Conservation (phyloP, 2,113 vertebrate genomes). For the Condylura cristata region DNA sequence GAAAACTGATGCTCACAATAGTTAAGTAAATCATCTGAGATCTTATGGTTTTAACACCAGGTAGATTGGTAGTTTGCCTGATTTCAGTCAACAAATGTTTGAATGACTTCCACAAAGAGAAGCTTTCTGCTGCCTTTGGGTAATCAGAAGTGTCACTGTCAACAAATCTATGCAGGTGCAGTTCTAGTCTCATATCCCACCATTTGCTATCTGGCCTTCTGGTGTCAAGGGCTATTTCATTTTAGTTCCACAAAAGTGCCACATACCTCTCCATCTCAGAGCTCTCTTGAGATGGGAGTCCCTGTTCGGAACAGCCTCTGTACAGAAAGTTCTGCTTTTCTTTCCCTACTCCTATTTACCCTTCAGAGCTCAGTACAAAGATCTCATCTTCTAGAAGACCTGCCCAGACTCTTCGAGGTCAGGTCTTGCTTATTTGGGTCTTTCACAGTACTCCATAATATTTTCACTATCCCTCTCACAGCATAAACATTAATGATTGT, state of each 20-base stretch:
- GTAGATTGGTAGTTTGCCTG: neutral
- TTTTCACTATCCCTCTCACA: neutral
- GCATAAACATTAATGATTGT: neutral
- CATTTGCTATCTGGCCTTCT: neutral
- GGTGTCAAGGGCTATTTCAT: neutral
- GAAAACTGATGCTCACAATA: neutral
- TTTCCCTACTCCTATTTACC: neutral
- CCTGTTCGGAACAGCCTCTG: too few species aligned
- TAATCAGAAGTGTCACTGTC: neutral
- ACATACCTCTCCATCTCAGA: too few species aligned
- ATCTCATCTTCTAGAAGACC: neutral
- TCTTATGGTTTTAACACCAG: neutral
- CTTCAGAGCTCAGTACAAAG: neutral
- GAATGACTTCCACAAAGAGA: neutral
- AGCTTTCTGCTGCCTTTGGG: neutral
- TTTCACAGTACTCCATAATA: neutral
- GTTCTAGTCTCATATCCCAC: neutral
- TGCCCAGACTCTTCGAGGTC: neutral
- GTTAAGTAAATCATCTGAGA: neutral
- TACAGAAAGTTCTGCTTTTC: neutral
- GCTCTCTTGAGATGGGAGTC: too few species aligned
- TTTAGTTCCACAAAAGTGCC: neutral
- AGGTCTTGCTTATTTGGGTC: neutral
- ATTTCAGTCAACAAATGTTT: constrained; percentile 18
- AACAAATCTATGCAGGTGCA: neutral